Evolutionary conservation across 2,113 vertebrate species (phyloP).

Genomic region (Nesogale talazaci): DNA sequence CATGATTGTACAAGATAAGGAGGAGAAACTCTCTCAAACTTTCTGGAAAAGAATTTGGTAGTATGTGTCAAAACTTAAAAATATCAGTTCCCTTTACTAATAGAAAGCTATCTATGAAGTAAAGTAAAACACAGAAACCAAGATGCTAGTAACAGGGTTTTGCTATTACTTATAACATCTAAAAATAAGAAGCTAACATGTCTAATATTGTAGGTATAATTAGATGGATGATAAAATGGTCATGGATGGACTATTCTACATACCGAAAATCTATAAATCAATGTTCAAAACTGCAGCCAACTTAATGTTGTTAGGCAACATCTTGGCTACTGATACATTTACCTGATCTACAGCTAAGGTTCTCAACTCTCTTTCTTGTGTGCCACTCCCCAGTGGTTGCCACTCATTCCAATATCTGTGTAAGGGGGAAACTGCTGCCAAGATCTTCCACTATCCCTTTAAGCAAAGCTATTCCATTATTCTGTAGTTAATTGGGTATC

Average conservation of each 20-base stretch:
- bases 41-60: background rate
- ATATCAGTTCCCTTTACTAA: background rate
- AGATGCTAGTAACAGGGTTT: background rate
- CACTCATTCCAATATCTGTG: background rate
- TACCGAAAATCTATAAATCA: background rate
- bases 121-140: background rate
- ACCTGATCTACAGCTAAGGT: background rate
- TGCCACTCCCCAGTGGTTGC: background rate
- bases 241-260: background rate
- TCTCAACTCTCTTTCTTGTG: background rate
- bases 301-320: background rate
- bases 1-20: background rate
- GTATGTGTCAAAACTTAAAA: slow-evolving; percentile 5
- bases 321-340: background rate
- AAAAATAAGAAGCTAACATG: background rate
- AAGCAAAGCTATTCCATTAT: background rate
- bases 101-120: background rate
- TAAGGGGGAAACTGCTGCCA: background rate
- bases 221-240: background rate
- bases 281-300: background rate
- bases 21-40: background rate
- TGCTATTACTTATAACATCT: background rate
- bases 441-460: background rate
- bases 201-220: background rate
- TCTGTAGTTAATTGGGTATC: background rate